Evolutionary conservation across 2,888 invertebrate species (phyloP), one percentile per base, ranked within the genome.

Genomic region (Petrolisthes cinctipes): DNA sequence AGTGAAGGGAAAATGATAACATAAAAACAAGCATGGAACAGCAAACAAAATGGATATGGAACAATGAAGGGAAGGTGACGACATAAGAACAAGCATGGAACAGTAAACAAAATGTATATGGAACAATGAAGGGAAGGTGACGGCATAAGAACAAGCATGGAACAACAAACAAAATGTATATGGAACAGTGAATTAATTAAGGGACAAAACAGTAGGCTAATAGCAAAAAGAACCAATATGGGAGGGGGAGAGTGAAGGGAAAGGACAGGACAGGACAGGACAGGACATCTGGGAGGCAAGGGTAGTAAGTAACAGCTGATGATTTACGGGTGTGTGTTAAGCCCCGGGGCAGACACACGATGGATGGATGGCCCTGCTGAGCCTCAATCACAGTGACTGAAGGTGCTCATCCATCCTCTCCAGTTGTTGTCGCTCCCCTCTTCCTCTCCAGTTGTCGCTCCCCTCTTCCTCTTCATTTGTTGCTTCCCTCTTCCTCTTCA

Each of bases 21-120:
- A 54, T 17, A n/a, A n/a, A n/a, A 76, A 54, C 53, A 76, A 76
- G 76, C 76, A n/a, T n/a, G 53, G 76, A 76, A 76, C 76, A 76
- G n/a, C 54, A 53, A 76, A 53, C 76, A 76, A 53, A 76, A 76
- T 54, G 51, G 76, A 76, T 76, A 76, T 53, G n/a, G n/a, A n/a
- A 61, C 61, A 73, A 76, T 85, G 89, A 91, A 91, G 91, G 91
- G 91, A 91, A 91, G 91, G 88, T 89, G 90, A 90, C 91, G 90
- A 61, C 54, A 85, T 75, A 83, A 84, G 61, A 14, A 14, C 9
- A 14, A 61, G 61, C 9, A 14, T 9, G 14, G 61, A 14, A 14
- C 7, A 61, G 61, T 61, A 61, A 14, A 61, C 9, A 14, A 14
- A 61, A 61, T 9, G 61, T 61, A 14, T 7, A 61, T 7, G 61